Percentiles rank a stretch among this genome's conserved stretches.
Conservation (phyloP, 2,888 invertebrate species). For the Caenorhabditis sp. region DNA sequence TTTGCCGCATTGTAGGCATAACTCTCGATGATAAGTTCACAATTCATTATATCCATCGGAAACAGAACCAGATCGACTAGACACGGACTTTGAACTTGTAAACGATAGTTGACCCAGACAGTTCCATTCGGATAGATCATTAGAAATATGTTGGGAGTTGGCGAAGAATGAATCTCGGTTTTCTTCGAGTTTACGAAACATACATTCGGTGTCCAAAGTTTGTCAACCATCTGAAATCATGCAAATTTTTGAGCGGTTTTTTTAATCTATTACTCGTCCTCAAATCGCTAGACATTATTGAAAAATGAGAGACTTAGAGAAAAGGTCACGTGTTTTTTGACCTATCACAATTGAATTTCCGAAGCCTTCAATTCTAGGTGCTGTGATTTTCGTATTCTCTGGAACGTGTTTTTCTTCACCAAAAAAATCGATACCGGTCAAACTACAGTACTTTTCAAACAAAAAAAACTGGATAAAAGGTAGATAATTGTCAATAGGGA, state of each 20-base stretch:
- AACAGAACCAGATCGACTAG: constrained; percentile 57
- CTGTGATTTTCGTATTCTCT: no score
- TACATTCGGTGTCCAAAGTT: constrained; percentile 68
- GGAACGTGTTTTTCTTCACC: no score
- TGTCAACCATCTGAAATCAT: constrained; percentile 55
- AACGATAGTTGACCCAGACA: constrained; percentile 63
- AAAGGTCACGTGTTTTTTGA: no score
- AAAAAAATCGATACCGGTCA: no score
- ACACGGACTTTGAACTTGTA: constrained; percentile 66
- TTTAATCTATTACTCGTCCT: no score
- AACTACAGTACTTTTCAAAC: no score
- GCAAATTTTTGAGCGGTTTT: background rate
- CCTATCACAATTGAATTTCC: no score
- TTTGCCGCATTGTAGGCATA: constrained; percentile 69
- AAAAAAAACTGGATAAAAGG: no score
- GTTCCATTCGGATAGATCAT: constrained; percentile 70
- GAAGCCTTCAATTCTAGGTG: no score
- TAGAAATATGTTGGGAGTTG: constrained; percentile 68
- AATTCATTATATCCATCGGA: constrained; percentile 69
- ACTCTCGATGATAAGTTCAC: constrained; percentile 63
- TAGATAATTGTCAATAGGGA: no score
- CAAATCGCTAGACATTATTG: no score
- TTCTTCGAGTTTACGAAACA: constrained; percentile 69
- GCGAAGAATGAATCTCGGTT: constrained; percentile 67
- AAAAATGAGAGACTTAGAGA: no score